Conservation (phyloP, 2,888 invertebrate genomes). For the Drosophila incognita region DNA sequence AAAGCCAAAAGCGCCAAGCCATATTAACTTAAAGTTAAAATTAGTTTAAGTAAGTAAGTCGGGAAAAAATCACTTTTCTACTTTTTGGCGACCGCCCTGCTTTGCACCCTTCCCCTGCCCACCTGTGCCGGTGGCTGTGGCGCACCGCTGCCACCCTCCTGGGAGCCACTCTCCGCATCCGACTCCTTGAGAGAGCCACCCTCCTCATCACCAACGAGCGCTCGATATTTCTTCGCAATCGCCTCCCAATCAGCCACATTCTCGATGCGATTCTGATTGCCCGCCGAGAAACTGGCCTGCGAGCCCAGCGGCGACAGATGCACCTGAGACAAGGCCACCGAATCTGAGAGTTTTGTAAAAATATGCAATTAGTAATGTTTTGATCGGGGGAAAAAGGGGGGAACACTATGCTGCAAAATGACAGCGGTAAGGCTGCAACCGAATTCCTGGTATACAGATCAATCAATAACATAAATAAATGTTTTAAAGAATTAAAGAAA, state of each 20-base stretch:
- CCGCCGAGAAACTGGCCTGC: conserved; percentile 92
- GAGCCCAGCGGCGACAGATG: conserved; percentile 94
- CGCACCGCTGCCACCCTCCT: conserved; percentile 78
- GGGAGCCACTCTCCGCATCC: conserved; percentile 84
- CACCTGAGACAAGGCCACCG: conserved; percentile 91
- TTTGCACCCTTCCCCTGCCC: conserved; percentile 73
- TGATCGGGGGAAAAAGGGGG: not conserved
- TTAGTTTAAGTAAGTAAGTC: conserved; percentile 5
- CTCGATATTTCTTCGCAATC: conserved; percentile 94
- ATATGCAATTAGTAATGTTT: conserved; percentile 15
- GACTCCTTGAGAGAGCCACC: conserved; percentile 85
- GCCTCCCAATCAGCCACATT: conserved; percentile 96
- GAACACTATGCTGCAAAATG: not conserved
- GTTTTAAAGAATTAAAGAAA: no score
- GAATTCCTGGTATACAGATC: no score
- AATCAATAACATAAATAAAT: no score
- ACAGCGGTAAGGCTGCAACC: not conserved
- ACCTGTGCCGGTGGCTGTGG: conserved; percentile 81
- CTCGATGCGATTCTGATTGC: conserved; percentile 91
- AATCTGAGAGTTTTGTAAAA: conserved; percentile 86
- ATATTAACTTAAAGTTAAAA: not conserved
- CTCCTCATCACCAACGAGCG: conserved; percentile 89
- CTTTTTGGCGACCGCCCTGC: conserved; percentile 54
- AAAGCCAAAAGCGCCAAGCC: conserved; percentile 30
- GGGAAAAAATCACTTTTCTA: conserved; percentile 21